Evolutionary conservation across 2,888 invertebrate species (phyloP).

Genomic region (Sminthurinus aureus): DNA sequence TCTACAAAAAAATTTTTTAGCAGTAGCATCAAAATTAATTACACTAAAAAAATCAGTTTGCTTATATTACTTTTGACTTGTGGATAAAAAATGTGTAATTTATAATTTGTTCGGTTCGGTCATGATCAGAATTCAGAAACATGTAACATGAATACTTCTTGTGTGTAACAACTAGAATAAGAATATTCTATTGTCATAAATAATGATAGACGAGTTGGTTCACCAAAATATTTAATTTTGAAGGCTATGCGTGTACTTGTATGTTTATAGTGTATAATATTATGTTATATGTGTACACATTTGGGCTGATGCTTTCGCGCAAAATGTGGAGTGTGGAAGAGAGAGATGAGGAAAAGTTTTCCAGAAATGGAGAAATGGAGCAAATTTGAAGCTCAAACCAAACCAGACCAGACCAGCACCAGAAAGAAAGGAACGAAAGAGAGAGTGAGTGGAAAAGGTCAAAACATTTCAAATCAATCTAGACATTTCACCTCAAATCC

Average conservation of each 20-base stretch:
- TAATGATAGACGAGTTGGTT: neutral
- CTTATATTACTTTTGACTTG: no score
- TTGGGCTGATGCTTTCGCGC: neutral
- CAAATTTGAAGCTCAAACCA: conserved; percentile 1
- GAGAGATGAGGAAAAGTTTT: neutral
- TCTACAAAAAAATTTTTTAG: no score
- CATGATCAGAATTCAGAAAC: no score
- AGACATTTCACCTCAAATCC: conserved; percentile 47
- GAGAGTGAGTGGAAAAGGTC: conserved; percentile 42
- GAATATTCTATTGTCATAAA: neutral
- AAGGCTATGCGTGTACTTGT: neutral
- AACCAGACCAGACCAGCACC: neutral
- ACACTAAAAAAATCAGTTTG: no score
- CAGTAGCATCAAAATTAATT: no score
- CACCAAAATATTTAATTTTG: conserved; percentile 13
- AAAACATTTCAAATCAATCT: conserved; percentile 45
- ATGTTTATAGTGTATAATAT: neutral
- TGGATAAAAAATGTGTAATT: no score
- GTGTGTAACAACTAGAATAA: no score
- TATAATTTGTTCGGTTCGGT: no score
- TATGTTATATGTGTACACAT: no score
- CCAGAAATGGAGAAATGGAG: neutral
- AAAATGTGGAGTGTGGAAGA: neutral
- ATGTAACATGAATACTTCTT: no score
- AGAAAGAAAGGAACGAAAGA: neutral